Conservation (phyloP, 2,888 invertebrate genomes). For the Norana najaformis region DNA sequence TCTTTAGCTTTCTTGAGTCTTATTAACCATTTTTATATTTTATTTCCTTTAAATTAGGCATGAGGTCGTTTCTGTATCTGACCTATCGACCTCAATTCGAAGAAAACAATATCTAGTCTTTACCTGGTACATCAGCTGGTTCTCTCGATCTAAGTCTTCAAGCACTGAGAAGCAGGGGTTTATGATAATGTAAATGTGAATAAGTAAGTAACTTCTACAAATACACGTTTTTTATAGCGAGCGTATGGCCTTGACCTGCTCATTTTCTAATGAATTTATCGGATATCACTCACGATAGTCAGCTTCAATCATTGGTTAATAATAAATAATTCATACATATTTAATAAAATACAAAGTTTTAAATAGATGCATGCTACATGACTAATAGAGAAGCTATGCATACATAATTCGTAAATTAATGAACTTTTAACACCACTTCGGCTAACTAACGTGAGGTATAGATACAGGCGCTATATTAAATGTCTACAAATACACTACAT, state of each 20-base stretch:
- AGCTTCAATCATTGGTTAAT: background rate
- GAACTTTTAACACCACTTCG: background rate
- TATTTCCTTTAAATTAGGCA: background rate
- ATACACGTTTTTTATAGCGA: too few species aligned
- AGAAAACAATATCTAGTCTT: background rate
- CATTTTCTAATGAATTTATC: too few species aligned
- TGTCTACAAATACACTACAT: background rate
- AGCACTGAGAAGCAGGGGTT: background rate
- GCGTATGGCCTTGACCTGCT: too few species aligned
- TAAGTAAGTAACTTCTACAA: too few species aligned
- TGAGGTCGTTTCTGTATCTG: background rate
- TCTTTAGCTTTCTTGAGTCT: too few species aligned
- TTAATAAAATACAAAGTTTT: background rate
- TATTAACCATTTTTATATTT: background rate
- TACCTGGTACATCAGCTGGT: background rate
- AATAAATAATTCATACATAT: background rate
- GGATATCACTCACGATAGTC: too few species aligned
- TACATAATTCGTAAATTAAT: background rate
- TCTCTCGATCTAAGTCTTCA: background rate
- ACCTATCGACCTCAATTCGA: background rate
- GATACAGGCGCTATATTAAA: too few species aligned
- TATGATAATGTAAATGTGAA: too few species aligned
- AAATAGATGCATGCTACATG: background rate
- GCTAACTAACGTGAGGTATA: too few species aligned
- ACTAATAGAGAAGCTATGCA: background rate